Evolutionary conservation across 2,113 vertebrate species (phyloP).

Genomic region (Silurus asotus): DNA sequence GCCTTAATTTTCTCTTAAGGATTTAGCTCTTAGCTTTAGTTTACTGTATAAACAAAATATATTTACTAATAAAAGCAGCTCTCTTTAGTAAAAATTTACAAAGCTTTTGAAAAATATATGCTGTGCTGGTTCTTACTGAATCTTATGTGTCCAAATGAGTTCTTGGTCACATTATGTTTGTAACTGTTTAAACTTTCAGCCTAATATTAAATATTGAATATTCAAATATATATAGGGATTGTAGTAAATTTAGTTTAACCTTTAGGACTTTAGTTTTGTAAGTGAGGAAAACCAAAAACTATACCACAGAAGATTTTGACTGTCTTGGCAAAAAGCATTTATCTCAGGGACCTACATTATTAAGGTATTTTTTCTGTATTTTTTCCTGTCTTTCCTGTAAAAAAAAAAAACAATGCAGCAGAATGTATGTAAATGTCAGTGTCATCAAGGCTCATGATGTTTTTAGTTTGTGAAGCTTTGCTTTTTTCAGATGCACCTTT

Average conservation of each 20-base stretch:
- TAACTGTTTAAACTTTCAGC: neutral
- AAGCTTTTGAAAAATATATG: neutral
- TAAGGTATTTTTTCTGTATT: neutral
- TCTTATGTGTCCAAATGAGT: conserved; percentile 19
- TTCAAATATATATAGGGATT: neutral
- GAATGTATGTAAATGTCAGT: neutral
- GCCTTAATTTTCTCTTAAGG: neutral
- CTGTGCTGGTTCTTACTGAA: neutral
- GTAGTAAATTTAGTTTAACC: neutral
- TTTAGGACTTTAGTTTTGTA: neutral
- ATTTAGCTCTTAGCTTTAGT: neutral
- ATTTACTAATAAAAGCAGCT: conserved; percentile 4
- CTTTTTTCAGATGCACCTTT: conserved; percentile 49
- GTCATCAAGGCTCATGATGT: conserved; percentile 20
- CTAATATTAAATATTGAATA: neutral
- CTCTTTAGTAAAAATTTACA: neutral
- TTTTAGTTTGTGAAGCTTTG: conserved; percentile 43
- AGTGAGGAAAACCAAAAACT: neutral
- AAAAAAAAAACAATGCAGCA: neutral
- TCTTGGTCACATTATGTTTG: neutral
- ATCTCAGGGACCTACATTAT: neutral
- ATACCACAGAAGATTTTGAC: neutral
- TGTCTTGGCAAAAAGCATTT: neutral
- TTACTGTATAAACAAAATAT: neutral
- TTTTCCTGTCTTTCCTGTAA: too few relatives aligned